These are phyloP conservation scores for Misgurnus mizolepis DNA, from an alignment of 2,113 vertebrate genomes.

Conservation along the genomic window DNA sequence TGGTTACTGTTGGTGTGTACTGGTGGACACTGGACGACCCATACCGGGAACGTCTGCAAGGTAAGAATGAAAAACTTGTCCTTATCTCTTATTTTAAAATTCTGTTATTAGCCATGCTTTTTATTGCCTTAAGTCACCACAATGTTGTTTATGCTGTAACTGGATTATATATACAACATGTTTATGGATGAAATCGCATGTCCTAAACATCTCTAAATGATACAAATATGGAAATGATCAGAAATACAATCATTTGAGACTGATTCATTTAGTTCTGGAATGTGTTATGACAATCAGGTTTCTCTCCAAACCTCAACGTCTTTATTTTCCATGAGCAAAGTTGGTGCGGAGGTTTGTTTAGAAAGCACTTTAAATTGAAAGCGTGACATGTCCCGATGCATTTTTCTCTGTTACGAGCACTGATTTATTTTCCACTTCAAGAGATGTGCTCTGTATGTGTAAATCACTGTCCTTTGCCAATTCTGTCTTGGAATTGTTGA, in stretches of 20 bases:
- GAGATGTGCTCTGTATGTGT: constrained; percentile 20
- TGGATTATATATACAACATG: background rate
- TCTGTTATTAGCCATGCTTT: background rate
- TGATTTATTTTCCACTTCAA: constrained; percentile 34
- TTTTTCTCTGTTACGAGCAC: background rate
- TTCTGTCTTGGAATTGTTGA: constrained; percentile 24
- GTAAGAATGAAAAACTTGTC: constrained; percentile 69
- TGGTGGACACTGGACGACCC: constrained; percentile 93
- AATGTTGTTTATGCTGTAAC: constrained; percentile 1
- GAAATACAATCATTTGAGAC: constrained; percentile 19
- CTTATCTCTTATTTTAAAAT: background rate
- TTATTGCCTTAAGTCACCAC: background rate
- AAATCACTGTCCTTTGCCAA: constrained; percentile 19
- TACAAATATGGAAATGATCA: constrained; percentile 6
- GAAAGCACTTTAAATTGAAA: constrained; percentile 7
- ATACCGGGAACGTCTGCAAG: constrained; percentile 94
- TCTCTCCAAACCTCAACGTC: constrained; percentile 8
- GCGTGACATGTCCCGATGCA: constrained; percentile 13
- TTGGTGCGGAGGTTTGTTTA: constrained; percentile 25
- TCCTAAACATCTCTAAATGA: constrained; percentile 27
- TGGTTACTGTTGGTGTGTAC: constrained; percentile 98
- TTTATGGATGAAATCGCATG: constrained; percentile 20
- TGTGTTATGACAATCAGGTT: constrained; percentile 30
- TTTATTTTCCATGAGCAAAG: constrained; percentile 27
- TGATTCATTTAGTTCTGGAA: constrained; percentile 25